Evolutionary conservation across 2,113 vertebrate genomes (phyloP).

Genomic region (Pica pica): DNA sequence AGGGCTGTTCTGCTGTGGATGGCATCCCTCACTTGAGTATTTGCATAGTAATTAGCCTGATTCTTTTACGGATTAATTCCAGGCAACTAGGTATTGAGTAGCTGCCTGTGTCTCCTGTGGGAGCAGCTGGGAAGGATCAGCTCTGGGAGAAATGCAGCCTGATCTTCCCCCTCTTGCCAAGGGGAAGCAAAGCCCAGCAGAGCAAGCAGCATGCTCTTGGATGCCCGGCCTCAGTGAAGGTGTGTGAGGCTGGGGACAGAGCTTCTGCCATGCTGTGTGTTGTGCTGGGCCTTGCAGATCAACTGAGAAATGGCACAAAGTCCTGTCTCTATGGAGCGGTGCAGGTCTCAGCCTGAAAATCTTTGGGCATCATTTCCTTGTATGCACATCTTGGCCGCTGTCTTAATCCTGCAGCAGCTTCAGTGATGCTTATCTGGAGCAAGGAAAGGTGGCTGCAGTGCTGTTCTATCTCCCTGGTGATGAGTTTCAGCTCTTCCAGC

Average conservation of each 20-base stretch:
- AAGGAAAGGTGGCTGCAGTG: background rate
- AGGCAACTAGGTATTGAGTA: background rate
- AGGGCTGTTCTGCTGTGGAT: background rate
- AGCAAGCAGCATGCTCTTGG: accelerated
- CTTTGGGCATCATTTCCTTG: background rate
- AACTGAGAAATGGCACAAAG: background rate
- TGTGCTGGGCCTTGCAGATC: background rate
- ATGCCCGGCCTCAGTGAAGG: background rate
- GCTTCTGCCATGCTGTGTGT: background rate
- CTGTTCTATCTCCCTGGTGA: background rate
- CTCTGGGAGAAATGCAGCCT: background rate
- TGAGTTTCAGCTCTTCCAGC: background rate
- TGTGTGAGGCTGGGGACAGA: background rate
- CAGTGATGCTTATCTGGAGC: background rate
- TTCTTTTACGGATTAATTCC: background rate
- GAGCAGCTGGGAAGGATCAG: background rate
- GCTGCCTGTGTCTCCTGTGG: background rate
- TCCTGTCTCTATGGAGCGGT: background rate
- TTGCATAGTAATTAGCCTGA: background rate
- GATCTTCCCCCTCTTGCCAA: background rate
- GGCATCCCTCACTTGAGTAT: background rate
- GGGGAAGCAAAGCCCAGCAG: background rate
- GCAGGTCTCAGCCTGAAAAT: background rate
- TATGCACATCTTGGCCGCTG: accelerated
- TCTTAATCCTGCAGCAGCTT: background rate